Conservation (phyloP, 2,797 vertebrate genomes). For the Takifugu rubripes region DNA sequence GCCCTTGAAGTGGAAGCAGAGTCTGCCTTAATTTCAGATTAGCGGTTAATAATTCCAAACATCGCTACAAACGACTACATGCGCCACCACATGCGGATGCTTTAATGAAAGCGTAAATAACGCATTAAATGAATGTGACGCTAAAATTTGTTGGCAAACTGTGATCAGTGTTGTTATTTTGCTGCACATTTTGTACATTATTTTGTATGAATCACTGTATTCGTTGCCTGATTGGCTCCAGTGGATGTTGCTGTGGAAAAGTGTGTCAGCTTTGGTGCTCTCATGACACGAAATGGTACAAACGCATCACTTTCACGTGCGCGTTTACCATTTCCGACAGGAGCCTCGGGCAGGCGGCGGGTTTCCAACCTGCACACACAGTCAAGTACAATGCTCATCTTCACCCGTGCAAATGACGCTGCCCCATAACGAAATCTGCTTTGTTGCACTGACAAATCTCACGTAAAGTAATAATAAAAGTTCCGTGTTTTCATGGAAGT, state of each 20-base stretch:
- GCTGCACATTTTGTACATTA: not conserved
- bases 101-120: slow-evolving; percentile 14
- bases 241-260: slow-evolving; percentile 4
- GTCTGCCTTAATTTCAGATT: slow-evolving; percentile 25
- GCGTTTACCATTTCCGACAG: slow-evolving; percentile 39
- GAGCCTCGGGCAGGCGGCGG: slow-evolving; percentile 23
- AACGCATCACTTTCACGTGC: slow-evolving; percentile 15
- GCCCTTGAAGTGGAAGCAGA: slow-evolving; percentile 8
- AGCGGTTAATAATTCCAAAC: slow-evolving; percentile 31
- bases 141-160: slow-evolving; percentile 11
- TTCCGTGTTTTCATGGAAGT: not conserved
- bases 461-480: too few relatives aligned
- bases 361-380: slow-evolving; percentile 2
- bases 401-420: slow-evolving; percentile 30
- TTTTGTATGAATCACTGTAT: not conserved
- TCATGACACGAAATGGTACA: slow-evolving; percentile 12
- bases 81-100: slow-evolving; percentile 13
- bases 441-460: slow-evolving; percentile 10
- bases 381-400: slow-evolving; percentile 17
- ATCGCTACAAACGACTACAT: slow-evolving; percentile 9
- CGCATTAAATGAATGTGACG: slow-evolving; percentile 9
- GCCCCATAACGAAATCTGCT: slow-evolving; percentile 40
- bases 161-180: not conserved
- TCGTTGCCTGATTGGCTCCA: too few relatives aligned
- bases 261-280: slow-evolving; percentile 8